Conservation (phyloP, 1,140 invertebrate genomes). For the Drosophila mojavensis region DNA sequence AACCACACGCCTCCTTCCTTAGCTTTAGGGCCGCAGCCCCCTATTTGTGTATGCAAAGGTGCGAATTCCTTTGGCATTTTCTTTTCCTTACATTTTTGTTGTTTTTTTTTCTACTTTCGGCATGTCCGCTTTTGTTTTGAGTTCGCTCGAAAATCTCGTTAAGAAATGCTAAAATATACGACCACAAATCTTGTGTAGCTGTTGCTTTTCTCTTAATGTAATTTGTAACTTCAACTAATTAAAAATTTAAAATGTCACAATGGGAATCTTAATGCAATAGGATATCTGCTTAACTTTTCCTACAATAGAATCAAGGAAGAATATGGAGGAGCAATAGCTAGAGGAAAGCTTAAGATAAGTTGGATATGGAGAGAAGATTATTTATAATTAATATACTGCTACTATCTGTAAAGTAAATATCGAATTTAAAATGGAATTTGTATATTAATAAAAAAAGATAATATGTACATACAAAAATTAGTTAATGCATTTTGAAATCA, state of each 20-base stretch:
- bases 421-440: too few species aligned
- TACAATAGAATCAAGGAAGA: neutral
- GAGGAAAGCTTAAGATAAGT: neutral
- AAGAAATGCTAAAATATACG: conserved; percentile 80
- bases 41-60: conserved; percentile 80
- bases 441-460: neutral
- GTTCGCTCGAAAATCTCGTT: conserved; percentile 60
- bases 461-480: too few species aligned
- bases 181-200: conserved; percentile 64
- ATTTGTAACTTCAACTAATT: conserved; percentile 80
- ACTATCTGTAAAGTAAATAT: too few species aligned
- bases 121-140: conserved; percentile 51
- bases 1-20: conserved; percentile 48
- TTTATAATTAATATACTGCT: too few species aligned
- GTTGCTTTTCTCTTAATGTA: conserved; percentile 59
- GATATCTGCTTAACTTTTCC: conserved; percentile 2
- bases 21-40: neutral
- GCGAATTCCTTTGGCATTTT: conserved; percentile 58
- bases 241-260: conserved; percentile 64
- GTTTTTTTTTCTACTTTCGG: conserved; percentile 1
- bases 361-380: too few species aligned
- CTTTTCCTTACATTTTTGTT: neutral
- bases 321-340: neutral
- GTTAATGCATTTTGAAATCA: too few species aligned
- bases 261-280: neutral